phyloP scores from a whole-genome alignment of 1,140 invertebrate genomes.

The Dendroctonus ponderosae region DNA sequence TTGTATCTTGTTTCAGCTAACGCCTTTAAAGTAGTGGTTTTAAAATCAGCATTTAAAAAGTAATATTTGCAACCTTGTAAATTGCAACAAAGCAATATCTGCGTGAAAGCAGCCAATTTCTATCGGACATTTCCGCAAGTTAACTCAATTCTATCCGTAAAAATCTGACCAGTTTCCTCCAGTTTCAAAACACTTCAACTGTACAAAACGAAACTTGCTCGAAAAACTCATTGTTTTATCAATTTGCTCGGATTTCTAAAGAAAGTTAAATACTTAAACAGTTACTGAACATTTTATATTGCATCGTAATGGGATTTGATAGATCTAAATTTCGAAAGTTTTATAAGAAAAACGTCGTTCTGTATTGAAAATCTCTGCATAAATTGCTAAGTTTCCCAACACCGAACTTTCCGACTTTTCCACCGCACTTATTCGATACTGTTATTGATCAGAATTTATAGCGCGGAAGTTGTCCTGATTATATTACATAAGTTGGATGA shows the following conservation, averaged over 20 bases:
- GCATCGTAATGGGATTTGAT: constrained; percentile 10
- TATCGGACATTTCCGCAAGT: too few species aligned
- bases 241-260: neutral
- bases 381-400: constrained; percentile 8
- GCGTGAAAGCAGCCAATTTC: too few species aligned
- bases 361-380: constrained; percentile 18
- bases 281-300: constrained; percentile 11
- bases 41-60: too few species aligned
- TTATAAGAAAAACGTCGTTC: constrained; percentile 13
- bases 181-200: too few species aligned
- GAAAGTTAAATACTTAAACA: constrained; percentile 10
- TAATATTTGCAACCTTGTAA: too few species aligned
- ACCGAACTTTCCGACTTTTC: constrained; percentile 10
- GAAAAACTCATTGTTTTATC: neutral
- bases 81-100: too few species aligned
- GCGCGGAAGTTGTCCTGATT: neutral
- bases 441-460: constrained; percentile 13
- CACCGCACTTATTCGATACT: constrained; percentile 12
- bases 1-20: too few species aligned
- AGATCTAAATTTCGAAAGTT: constrained; percentile 20
- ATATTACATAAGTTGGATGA: constrained; percentile 6
- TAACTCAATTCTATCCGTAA: too few species aligned
- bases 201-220: too few species aligned
- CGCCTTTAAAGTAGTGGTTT: too few species aligned
- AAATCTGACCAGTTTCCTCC: too few species aligned